Evolutionary conservation across 1,140 invertebrate species (phyloP), one percentile per base, ranked within the genome.

Genomic region (Araneus ventricosus): DNA sequence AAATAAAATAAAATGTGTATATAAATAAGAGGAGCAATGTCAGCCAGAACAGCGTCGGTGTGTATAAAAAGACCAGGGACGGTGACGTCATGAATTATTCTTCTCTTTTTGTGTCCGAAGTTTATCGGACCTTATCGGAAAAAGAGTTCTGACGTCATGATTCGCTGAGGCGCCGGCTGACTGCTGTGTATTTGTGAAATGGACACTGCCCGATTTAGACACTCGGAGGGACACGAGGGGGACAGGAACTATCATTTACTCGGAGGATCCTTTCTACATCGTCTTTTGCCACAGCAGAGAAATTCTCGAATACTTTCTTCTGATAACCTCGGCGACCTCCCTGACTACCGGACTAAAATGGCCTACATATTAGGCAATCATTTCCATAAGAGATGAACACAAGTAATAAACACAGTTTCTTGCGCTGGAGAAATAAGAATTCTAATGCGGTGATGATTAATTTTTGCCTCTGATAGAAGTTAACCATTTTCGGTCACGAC

Each of bases 91-190:
- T 84, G 80, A 84, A 52, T 84, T 52, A 84, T 84, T 84, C 80
- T 52, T 52, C 24, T 30, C 80, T 52, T 41, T 84, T 41, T 84
- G 45, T 84, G 80, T 84, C 45, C 80, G 39, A 52, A 84, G 80
- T 84, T 84, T 84, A 84, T 84, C 80, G 80, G 80, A 84, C 80
- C 80, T 84, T 84, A 84, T 84, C 80, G 80, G 80, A 41, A 84
- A 84, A 84, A 84, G 80, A 52, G 80, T 27, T 84, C 80, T 84
- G 80, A 84, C 80, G 80, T 84, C 80, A 84, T 45, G n/a, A 84
- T 84, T 84, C 80, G 80, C 22, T 8, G 4, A 84, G 80, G 80
- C 80, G 80, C 80, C 80, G 80, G 39, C 80, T 84, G 80, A 84
- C 80, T 84, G 80, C 80, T 84, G 80, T 45, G 80, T 84, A 45